phyloP scores from a whole-genome alignment of 2,797 vertebrate genomes.

The Danionella dracula region DNA sequence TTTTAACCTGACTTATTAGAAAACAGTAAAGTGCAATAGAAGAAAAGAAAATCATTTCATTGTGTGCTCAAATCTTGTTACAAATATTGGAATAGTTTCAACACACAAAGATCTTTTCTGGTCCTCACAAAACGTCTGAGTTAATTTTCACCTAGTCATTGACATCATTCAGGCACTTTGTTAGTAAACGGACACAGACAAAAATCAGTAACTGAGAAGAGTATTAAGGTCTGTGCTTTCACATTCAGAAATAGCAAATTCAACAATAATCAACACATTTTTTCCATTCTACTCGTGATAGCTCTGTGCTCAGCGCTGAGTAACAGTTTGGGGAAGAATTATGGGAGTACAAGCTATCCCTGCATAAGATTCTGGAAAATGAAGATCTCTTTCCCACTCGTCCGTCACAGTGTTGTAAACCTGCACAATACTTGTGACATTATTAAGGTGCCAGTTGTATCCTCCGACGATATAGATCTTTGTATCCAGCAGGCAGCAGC shows the following conservation, averaged over 20 bases:
- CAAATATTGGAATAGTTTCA: too few relatives aligned
- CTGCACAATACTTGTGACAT: slow-evolving; percentile 93
- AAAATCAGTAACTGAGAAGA: too few relatives aligned
- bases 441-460: slow-evolving; percentile 98
- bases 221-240: not conserved
- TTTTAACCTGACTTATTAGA: too few relatives aligned
- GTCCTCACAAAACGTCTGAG: too few relatives aligned
- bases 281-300: too few relatives aligned
- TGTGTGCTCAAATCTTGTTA: too few relatives aligned
- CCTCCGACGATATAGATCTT: slow-evolving; percentile 93
- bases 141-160: too few relatives aligned
- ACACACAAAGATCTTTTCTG: too few relatives aligned
- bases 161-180: not conserved
- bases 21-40: too few relatives aligned
- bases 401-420: slow-evolving; percentile 93
- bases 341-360: slow-evolving; percentile 85
- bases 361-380: slow-evolving; percentile 94
- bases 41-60: too few relatives aligned
- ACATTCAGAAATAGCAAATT: not conserved
- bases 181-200: too few relatives aligned
- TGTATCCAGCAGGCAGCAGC: slow-evolving; percentile 83
- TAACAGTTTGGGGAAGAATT: slow-evolving; percentile 77
- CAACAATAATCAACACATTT: not conserved
- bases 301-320: slow-evolving; percentile 76
- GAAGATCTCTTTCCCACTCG: slow-evolving; percentile 94